Evolutionary conservation across 2,888 invertebrate genomes (phyloP), one percentile per base, ranked within the genome.

Genomic region (Calameuta pallipes): DNA sequence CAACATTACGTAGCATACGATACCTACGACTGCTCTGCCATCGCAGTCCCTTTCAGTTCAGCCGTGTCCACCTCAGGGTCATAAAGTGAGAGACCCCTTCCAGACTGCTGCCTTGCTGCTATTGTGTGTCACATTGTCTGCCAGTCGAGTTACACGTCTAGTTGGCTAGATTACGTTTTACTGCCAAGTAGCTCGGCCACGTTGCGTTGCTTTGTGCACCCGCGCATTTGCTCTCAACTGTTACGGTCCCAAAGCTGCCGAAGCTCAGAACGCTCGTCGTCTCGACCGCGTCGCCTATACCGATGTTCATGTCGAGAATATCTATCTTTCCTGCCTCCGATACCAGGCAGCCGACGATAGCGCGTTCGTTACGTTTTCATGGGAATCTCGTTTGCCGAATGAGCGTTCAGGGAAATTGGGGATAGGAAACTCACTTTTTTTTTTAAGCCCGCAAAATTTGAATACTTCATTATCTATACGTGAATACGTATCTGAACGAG

Each of bases 131-230:
- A 82, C 85, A 85, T 83, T 84, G 83, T 85, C 83, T 81, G 80
- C 76, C 80, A 79, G 80, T 69, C 80, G 80, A 83, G 81, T 83
- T 82, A 85, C 81, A 77, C 84, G 81, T 83, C 82, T 82, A 80
- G 81, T 82, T 82, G 79, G 80, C 80, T 81, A 84, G 86, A 86
- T 86, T 86, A 86, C 80, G 80, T 85, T 86, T 85, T 85, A 85
- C 78, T 84, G 80, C 82, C 81, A 80, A 74, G 76, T 77, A 75
- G 78, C 75, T 71, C 75, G 73, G 12, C 34, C 71, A 34, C 71
- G 71, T 71, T 34, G 31, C 30, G 9, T 71, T 31, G 71, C 71
- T 34, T 23, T 71, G 71, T 34, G 71, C 15, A 31, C 13, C 31
- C 71, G 9, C 23, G 23, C 56, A 56, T 56, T 56, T 56, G 56